Conservation (phyloP, 2,113 vertebrate species). For the Ophiodon elongatus region DNA sequence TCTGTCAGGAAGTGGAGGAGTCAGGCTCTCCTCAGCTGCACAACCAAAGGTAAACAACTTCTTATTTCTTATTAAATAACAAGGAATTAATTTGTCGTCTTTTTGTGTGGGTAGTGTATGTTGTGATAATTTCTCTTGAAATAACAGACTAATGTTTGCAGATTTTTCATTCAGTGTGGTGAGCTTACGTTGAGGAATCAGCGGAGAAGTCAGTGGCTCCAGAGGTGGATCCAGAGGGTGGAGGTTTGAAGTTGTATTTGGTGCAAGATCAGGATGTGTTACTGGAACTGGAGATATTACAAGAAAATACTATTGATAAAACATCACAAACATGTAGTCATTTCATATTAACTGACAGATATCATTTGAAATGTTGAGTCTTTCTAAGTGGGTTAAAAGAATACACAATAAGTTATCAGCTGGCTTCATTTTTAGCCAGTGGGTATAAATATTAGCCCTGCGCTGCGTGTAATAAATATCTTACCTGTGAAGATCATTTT, state of each 20-base stretch:
- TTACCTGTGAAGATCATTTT: constrained; percentile 76
- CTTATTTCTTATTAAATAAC: not conserved
- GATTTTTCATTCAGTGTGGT: not conserved
- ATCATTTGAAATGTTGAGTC: not conserved
- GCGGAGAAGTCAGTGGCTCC: not conserved
- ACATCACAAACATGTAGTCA: not conserved
- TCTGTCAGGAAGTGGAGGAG: constrained; percentile 85
- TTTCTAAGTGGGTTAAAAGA: not conserved
- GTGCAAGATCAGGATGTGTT: constrained; percentile 2
- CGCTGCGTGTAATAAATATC: not conserved
- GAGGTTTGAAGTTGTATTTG: not conserved
- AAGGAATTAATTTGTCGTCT: not conserved
- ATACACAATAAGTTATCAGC: not conserved
- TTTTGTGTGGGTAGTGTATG: not conserved
- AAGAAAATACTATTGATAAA: not conserved
- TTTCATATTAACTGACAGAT: not conserved
- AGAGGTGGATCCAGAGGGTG: not conserved
- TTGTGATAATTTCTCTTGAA: not conserved
- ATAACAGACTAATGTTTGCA: not conserved
- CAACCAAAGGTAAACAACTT: not conserved
- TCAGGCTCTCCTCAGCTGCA: constrained; percentile 46
- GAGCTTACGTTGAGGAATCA: constrained; percentile 46
- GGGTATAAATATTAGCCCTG: not conserved
- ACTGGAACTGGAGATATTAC: not conserved
- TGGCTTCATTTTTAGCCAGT: not conserved